Conservation (phyloP, 2,888 invertebrate genomes). For the Acrocyrtus sp. region DNA sequence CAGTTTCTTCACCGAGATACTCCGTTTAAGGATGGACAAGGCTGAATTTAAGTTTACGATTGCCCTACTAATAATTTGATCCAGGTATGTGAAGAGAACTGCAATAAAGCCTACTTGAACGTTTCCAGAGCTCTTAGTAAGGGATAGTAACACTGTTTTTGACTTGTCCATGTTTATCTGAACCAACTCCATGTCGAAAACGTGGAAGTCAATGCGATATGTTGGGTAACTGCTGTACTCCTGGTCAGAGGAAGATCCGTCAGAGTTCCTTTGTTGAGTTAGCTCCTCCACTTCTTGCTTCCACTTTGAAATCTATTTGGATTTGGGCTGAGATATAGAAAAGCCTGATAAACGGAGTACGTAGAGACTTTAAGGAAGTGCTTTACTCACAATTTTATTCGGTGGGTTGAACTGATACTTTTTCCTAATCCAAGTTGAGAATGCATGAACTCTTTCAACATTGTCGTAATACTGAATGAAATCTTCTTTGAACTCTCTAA, state of each 20-base stretch:
- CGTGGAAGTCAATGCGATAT: constrained; percentile 8
- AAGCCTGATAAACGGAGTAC: too few relatives aligned
- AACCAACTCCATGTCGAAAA: constrained; percentile 18
- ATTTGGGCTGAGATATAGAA: too few relatives aligned
- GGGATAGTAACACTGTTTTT: neutral
- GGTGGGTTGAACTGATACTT: constrained; percentile 9
- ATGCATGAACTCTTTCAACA: constrained; percentile 10
- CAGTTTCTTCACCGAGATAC: constrained; percentile 4
- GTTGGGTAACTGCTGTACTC: neutral
- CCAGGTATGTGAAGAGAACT: neutral
- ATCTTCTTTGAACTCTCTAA: constrained; percentile 16
- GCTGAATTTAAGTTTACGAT: constrained; percentile 21
- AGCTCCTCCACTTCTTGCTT: too few relatives aligned
- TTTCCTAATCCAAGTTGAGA: constrained; percentile 16
- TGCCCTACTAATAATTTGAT: constrained; percentile 6
- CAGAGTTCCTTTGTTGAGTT: too few relatives aligned
- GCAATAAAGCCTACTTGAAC: constrained; percentile 21
- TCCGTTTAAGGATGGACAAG: neutral
- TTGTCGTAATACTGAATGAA: constrained; percentile 15
- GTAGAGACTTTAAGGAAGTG: too few relatives aligned
- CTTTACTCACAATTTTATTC: constrained; percentile 8
- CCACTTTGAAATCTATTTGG: constrained; percentile 7
- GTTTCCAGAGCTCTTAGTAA: constrained; percentile 6
- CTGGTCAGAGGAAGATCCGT: too few relatives aligned
- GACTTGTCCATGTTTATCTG: neutral